A percentile compares a stretch with the other conserved stretches of the same genome.
These are phyloP conservation scores for Rachycentron canadum DNA, from an alignment of 2,797 vertebrate species.

Conservation along the genomic window DNA sequence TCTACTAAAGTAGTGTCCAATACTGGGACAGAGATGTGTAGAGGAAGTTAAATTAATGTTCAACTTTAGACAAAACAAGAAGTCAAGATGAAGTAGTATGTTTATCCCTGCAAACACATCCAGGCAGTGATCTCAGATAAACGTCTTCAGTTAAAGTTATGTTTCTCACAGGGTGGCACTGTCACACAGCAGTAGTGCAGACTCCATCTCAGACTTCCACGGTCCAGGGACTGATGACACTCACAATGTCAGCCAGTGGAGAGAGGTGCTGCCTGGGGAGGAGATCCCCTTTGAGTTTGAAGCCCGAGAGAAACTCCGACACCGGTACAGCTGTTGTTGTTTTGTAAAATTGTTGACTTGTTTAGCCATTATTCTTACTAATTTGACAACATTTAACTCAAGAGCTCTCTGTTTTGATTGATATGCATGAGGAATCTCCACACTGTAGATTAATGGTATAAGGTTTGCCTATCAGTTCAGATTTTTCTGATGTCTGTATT, in stretches of 20 bases:
- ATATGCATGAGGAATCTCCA: neutral
- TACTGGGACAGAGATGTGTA: neutral
- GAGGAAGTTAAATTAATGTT: neutral
- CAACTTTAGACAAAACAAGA: too few relatives aligned
- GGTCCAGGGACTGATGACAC: conserved; percentile 89
- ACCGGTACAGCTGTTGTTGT: conserved; percentile 74
- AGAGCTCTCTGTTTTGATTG: neutral
- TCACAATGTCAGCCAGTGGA: conserved; percentile 95
- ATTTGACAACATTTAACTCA: neutral
- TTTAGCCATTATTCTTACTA: neutral
- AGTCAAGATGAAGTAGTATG: too few relatives aligned
- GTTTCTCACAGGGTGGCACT: conserved; percentile 90
- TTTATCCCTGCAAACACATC: too few relatives aligned
- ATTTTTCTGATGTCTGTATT: neutral
- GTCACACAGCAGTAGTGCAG: conserved; percentile 96
- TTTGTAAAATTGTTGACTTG: neutral
- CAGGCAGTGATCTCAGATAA: neutral
- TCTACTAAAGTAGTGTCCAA: too few relatives aligned
- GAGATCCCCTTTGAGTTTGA: conserved; percentile 98
- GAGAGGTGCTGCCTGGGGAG: conserved; percentile 93
- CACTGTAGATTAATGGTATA: neutral
- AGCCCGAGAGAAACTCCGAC: conserved; percentile 92
- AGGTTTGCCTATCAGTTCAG: neutral
- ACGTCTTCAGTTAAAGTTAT: neutral
- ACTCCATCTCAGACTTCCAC: conserved; percentile 89